Conservation (phyloP, 2,797 vertebrate species). For the Pantherophis vulpinus region DNA sequence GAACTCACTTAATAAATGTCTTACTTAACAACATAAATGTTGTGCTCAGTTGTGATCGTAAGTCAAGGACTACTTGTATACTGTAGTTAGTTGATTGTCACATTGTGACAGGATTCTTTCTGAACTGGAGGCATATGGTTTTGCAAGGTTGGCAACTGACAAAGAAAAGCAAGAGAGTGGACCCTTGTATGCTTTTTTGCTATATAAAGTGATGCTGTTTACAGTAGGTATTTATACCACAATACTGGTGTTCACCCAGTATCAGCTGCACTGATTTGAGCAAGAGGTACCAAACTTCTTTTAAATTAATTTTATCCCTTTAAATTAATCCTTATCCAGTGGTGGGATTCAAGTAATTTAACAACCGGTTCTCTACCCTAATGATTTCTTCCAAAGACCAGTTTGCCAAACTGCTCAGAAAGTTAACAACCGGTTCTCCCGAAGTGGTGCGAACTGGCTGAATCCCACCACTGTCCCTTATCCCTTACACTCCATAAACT, state of each 20-base stretch:
- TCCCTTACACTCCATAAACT: not conserved
- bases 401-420: no score
- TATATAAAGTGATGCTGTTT: not conserved
- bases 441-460: no score
- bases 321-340: not conserved
- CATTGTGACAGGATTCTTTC: not conserved
- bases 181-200: not conserved
- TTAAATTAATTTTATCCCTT: not conserved
- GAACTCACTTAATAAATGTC: not conserved
- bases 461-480: not conserved
- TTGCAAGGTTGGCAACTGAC: not conserved
- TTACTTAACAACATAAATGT: not conserved
- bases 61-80: not conserved
- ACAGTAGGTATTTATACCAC: not conserved
- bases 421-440: no score
- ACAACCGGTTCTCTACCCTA: no score
- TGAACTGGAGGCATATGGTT: not conserved
- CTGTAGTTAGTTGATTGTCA: not conserved
- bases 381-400: no score
- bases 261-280: not conserved
- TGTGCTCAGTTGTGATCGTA: not conserved
- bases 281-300: not conserved
- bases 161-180: not conserved
- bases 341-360: no score
- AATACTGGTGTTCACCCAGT: not conserved